phyloP scores from a whole-genome alignment of 2,888 invertebrate genomes.

The Achlya flavicornis region DNA sequence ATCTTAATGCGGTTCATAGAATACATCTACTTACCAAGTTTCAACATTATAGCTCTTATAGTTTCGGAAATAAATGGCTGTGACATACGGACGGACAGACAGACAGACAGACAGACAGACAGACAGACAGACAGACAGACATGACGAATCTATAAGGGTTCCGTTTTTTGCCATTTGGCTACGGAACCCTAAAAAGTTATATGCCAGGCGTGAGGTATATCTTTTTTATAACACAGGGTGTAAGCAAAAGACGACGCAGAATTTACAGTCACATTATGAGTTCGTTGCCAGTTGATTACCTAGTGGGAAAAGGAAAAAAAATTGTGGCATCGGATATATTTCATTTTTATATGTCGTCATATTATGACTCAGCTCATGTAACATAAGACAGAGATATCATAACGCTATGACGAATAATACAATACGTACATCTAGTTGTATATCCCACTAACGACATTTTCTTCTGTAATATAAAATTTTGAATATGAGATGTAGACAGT shows the following conservation, averaged over 20 bases:
- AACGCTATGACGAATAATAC: constrained; percentile 12
- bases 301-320: constrained; percentile 19
- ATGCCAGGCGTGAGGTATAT: constrained; percentile 23
- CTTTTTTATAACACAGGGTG: constrained; percentile 17
- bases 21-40: too few relatives aligned
- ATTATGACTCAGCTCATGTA: constrained; percentile 28
- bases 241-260: constrained; percentile 21
- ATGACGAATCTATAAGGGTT: too few relatives aligned
- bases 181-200: too few relatives aligned
- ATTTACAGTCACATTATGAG: constrained; percentile 28
- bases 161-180: too few relatives aligned
- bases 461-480: neutral
- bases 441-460: constrained; percentile 12
- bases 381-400: constrained; percentile 6
- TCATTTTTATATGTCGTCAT: constrained; percentile 30
- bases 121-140: too few relatives aligned
- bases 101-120: too few relatives aligned
- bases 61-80: too few relatives aligned
- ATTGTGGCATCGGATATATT: constrained; percentile 16
- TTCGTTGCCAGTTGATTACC: constrained; percentile 26
- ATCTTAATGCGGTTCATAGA: too few relatives aligned
- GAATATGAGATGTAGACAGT: neutral
- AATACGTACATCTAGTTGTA: constrained; percentile 16
- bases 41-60: too few relatives aligned
- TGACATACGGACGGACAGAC: too few relatives aligned